Base-by-base conservation (phyloP, 2,797 vertebrate genomes). In the Urosaurus nigricauda region DNA sequence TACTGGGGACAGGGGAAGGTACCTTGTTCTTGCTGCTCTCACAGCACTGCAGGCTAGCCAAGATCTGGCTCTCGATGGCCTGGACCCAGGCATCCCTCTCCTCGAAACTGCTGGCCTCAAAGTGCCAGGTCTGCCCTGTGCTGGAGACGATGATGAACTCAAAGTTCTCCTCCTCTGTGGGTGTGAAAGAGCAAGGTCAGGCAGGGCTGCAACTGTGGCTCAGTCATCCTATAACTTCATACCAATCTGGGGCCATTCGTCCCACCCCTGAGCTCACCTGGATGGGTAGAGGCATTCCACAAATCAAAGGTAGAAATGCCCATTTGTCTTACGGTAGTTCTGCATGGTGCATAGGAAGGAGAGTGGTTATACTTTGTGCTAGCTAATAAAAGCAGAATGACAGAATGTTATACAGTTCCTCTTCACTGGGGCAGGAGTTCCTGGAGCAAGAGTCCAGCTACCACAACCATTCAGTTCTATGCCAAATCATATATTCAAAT, bases 101-200 rank as follows among this genome's bases (percentile, higher is more conserved):
- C 95, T 99, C 99, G 79, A 98, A 98, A 94, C 97, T 99, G 94
- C 96, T 94, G 0, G 98, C 98, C 96, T 99, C 99, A 1, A 99
- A 99, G 95, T 99, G 98, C 99, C 99, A 99, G 4, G 97, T 99
- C 96, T 99, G 98, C 35, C 98, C 99, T 1, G 98, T 98, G 94
- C 98, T 99, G 0, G 98, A 98, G 93, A 99, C 98, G 16, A 99
- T 97, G 92, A 99, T 97, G 79, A 99, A 99, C 97, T 99, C 98
- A 11, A 98, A 97, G 73, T 98, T 99, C 95, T 99, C 99, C 94
- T 99, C 99, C 43, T 98, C 98, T 98, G 97, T 0, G 0, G 92
- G 51, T 88, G 83, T 60, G 88, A 84, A 94, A 87, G 3, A 85
- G 60, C 47, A 26, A 56, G 16, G 37, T 89, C 37, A 71, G 37